phyloP scores from a whole-genome alignment of 2,113 vertebrate genomes.

The Todiramphus chloris region DNA sequence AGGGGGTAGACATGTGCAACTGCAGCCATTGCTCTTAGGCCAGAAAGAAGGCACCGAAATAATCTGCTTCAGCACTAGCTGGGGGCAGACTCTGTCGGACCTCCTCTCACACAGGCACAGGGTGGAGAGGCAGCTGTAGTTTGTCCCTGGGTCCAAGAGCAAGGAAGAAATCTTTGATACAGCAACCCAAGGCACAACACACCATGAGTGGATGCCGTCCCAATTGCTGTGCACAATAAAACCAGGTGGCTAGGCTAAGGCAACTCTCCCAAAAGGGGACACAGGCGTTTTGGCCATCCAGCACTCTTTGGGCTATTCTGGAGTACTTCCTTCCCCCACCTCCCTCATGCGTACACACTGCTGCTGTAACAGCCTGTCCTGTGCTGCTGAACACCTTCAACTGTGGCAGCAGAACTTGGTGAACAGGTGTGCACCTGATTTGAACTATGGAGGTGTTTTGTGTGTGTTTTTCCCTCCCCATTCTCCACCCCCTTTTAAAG shows the following conservation, averaged over 20 bases:
- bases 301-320: not conserved
- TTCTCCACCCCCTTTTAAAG: not conserved
- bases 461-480: not conserved
- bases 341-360: not conserved
- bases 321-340: not conserved
- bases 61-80: not conserved
- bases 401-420: not conserved
- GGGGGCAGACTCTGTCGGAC: not conserved
- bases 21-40: not conserved
- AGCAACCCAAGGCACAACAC: not conserved
- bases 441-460: not conserved
- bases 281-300: not conserved
- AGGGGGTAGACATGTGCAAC: not conserved
- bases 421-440: not conserved
- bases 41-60: not conserved
- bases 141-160: not conserved
- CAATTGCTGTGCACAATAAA: not conserved
- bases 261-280: not conserved
- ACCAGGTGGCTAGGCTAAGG: not conserved
- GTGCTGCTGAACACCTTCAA: not conserved
- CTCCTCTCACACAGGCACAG: not conserved
- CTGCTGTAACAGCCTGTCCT: not conserved
- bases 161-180: not conserved
- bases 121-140: not conserved
- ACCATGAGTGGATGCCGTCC: not conserved